phyloP scores from a whole-genome alignment of 2,113 vertebrate species.

The Periophthalmus modestus region DNA sequence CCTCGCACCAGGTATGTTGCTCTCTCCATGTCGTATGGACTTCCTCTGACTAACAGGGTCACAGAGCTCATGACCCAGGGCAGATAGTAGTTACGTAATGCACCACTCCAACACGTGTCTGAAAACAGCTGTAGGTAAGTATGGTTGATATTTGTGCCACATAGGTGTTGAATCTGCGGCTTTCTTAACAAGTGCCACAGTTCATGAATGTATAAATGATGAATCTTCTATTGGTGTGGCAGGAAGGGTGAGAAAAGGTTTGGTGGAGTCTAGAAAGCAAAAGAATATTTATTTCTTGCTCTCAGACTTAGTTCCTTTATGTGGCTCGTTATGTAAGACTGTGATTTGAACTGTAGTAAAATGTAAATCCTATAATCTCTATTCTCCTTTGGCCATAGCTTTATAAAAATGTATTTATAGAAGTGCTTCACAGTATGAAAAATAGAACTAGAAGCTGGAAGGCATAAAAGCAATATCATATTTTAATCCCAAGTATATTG shows the following conservation, averaged over 20 bases:
- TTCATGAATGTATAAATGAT: constrained; percentile 31
- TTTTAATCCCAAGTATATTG: too few relatives aligned
- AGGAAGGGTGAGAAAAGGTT: not conserved
- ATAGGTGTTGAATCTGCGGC: constrained; percentile 19
- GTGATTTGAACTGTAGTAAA: constrained; percentile 6
- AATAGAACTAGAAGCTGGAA: not conserved
- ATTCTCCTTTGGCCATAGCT: not conserved
- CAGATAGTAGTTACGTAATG: constrained; percentile 4
- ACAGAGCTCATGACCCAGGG: constrained; percentile 17
- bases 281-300: not conserved
- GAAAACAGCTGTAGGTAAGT: constrained; percentile 5
- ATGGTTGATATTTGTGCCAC: constrained; percentile 20
- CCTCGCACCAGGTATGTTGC: constrained; percentile 9
- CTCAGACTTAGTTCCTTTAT: not conserved
- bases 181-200: constrained; percentile 29
- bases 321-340: constrained; percentile 43
- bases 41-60: constrained; percentile 13
- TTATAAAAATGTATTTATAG: not conserved
- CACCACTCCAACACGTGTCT: constrained; percentile 1
- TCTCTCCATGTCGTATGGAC: constrained; percentile 11
- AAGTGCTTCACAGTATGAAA: not conserved
- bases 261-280: not conserved
- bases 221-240: constrained; percentile 2
- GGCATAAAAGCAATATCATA: not conserved
- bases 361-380: not conserved